Evolutionary conservation across 2,888 invertebrate genomes (phyloP), one percentile per base, ranked within the genome.

Genomic region (Lasioglossum oenotherae): DNA sequence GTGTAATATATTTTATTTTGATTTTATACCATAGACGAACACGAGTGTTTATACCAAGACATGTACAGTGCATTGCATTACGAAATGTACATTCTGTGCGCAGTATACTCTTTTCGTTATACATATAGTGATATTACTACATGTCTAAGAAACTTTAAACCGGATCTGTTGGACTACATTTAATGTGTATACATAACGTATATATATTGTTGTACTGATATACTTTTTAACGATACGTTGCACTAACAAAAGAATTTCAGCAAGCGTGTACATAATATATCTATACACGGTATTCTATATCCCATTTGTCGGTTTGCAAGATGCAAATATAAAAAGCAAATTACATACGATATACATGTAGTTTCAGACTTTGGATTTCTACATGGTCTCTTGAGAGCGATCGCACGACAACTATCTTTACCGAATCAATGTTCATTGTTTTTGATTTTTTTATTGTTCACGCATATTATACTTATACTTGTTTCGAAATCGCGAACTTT

Each of bases 41-140:
- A 49, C 67, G 80, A 84, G 81, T 83, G 79, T 78, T 85, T 89
- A 77, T 80, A 82, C 64, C 46, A 46, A 83, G 49, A 71, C 74
- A 88, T 87, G 78, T 86, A 88, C 60, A 85, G 86, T 57, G 75
- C 80, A 85, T 84, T 86, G 53, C 82, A 81, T 85, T 89, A 84
- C 73, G 82, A 73, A 81, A 81, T 84, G 82, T 84, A 84, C 81
- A 88, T 85, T 86, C 74, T 84, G 75, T 86, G 81, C 64, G 74
- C 75, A 74, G 72, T 77, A 86, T 81, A 80, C 71, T 80, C 35
- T n/a, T 89, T 82, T 78, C 91, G 82, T 80, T 87, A 77, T 31
- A 31, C 31, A 31, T 75, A 81, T 87, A 88, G 88, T 88, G 82
- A 88, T 92, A 90, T 82, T 88, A 87, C 69, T 84, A 88, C 83